These are phyloP conservation scores for Diarsia dahlii DNA, from an alignment of 2,888 invertebrate species.

Conservation along the genomic window DNA sequence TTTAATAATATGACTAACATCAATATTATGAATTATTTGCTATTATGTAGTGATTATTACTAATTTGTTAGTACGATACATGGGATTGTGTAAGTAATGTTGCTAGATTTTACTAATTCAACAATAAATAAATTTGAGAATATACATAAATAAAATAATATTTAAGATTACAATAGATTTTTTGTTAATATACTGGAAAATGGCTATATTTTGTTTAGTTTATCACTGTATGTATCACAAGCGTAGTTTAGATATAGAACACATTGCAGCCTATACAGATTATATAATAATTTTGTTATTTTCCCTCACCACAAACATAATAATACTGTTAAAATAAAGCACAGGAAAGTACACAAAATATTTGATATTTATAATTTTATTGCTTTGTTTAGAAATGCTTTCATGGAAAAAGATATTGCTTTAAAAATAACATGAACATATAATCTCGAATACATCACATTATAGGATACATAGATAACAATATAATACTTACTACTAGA, in stretches of 20 bases:
- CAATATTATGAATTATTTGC: constrained; percentile 61
- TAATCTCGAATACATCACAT: constrained; percentile 82
- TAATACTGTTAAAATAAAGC: constrained; percentile 71
- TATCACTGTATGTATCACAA: constrained; percentile 69
- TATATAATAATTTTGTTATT: constrained; percentile 61
- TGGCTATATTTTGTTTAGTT: constrained; percentile 53
- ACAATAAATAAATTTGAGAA: constrained; percentile 50
- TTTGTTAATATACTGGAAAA: constrained; percentile 60
- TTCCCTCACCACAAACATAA: constrained; percentile 58
- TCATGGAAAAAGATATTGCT: constrained; percentile 80
- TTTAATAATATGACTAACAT: constrained; percentile 64
- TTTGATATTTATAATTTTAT: constrained; percentile 76
- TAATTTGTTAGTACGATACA: constrained; percentile 59
- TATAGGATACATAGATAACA: constrained; percentile 75
- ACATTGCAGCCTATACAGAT: constrained; percentile 54
- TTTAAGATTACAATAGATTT: constrained; percentile 50
- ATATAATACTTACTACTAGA: constrained; percentile 82
- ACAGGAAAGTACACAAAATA: constrained; percentile 66
- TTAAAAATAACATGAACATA: constrained; percentile 80
- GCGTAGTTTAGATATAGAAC: constrained; percentile 57
- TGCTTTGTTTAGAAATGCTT: constrained; percentile 82
- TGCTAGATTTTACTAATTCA: constrained; percentile 56
- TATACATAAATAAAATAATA: constrained; percentile 51
- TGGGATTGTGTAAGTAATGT: constrained; percentile 48
- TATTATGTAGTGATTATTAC: constrained; percentile 58